phyloP scores from a whole-genome alignment of 1,140 invertebrate genomes.

The Magallana gigas region DNA sequence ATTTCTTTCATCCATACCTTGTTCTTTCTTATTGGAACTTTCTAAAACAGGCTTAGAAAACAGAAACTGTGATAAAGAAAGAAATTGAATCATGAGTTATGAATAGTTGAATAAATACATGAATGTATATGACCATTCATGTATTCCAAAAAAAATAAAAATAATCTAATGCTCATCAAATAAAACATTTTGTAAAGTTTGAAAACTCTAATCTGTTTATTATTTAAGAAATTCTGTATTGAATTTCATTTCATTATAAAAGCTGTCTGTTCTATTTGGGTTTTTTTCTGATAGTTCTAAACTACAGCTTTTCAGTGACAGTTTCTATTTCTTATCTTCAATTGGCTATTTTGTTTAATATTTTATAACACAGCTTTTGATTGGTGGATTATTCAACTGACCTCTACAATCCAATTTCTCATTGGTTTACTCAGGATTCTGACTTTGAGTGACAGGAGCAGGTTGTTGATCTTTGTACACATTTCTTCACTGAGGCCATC shows the following conservation, averaged over 20 bases:
- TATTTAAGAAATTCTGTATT: no score
- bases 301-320: background rate
- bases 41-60: conserved; percentile 91
- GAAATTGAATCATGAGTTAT: background rate
- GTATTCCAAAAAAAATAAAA: no score
- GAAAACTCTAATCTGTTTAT: no score
- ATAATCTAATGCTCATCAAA: no score
- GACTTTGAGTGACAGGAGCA: conserved; percentile 91
- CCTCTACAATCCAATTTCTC: conserved; percentile 91
- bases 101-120: no score
- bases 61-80: conserved; percentile 82
- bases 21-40: conserved; percentile 86
- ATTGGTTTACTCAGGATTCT: conserved; percentile 88
- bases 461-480: conserved; percentile 82
- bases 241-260: no score
- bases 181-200: no score
- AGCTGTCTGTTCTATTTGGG: no score
- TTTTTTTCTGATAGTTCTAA: no score
- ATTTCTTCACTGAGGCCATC: conserved; percentile 58
- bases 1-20: conserved; percentile 80
- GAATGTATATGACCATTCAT: no score
- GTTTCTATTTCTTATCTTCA: background rate
- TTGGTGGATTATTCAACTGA: conserved; percentile 52
- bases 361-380: background rate
- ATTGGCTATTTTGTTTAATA: background rate